These are phyloP conservation scores for Lithophane ornitopus DNA, from an alignment of 2,888 invertebrate species.

Conservation along the genomic window DNA sequence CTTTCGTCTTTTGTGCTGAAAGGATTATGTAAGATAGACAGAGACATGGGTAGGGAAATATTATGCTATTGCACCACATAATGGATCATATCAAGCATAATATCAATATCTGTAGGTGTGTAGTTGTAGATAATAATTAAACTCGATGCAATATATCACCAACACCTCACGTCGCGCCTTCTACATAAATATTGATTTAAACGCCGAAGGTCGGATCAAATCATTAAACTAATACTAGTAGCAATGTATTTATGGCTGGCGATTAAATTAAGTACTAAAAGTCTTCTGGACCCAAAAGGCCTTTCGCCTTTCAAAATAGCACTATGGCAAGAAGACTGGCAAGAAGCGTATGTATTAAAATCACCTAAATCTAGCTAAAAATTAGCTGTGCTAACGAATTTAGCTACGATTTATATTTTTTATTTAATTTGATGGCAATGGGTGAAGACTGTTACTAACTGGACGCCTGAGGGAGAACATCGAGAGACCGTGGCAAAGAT, in stretches of 20 bases:
- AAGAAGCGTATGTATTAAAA: not conserved
- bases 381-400: not conserved
- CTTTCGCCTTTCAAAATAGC: too few relatives aligned
- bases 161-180: slow-evolving; percentile 13
- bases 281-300: not conserved
- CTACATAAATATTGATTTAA: slow-evolving; percentile 46
- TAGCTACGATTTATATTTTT: not conserved
- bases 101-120: not conserved
- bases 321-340: too few relatives aligned
- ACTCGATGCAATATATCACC: slow-evolving; percentile 24
- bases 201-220: slow-evolving; percentile 35
- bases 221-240: slow-evolving; percentile 22
- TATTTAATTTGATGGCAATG: not conserved
- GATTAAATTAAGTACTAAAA: slow-evolving; percentile 7
- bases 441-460: not conserved
- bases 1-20: not conserved
- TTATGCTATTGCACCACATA: not conserved
- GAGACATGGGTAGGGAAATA: not conserved
- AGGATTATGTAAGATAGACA: not conserved
- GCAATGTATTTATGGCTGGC: not conserved
- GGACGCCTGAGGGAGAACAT: not conserved
- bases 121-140: not conserved
- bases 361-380: not conserved
- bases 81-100: not conserved
- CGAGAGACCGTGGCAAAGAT: not conserved